Base-by-base conservation (phyloP, 2,797 vertebrate species). In the Halcyon smyrnensis region DNA sequence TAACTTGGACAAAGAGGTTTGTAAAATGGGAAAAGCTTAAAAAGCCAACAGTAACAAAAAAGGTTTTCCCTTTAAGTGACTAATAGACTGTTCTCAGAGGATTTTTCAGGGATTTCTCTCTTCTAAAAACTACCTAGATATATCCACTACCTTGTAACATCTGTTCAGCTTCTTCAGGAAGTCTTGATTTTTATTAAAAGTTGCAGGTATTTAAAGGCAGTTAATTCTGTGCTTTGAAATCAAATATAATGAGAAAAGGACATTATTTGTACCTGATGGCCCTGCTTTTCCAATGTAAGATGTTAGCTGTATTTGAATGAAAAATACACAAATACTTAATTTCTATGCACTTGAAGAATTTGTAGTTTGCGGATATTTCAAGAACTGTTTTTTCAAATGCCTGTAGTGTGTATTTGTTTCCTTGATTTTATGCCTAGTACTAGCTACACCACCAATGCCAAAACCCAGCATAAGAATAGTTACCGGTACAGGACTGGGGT, bases 21-120 rank as follows among this genome's bases (percentile, higher is more conserved):
- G 89, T 78, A 95, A 85, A 73, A 39, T 86, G 94, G 77, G 15
- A 70, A 82, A 92, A 96, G 62, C 69, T 86, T 27, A 51, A 92
- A 88, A 85, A 86, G 41, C 6, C 3, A 30, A 3, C 25, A 50
- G 15, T 10, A 69, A 5, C 15, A 51, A 64, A 13, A 6, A 54
- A 50, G 5, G 1, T 68, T 95, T 86, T 74, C 11, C 12, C 3
- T 70, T 48, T 14, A 79, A 53, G 18, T 73, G 54, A 34, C 21
- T 71, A 67, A 79, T 32, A 9, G 41, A 64, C 8, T 43, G 84
- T 25, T 56, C 59, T 64, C 28, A 78, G 57, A 46, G 8, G 43
- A 20, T 27, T 50, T 68, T 48, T 27, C 25, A 74, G 5, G 7
- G 9, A 37, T 82, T 83, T 94, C 5, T 69, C 4, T 64, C 12